Evolutionary conservation across 2,113 vertebrate species (phyloP).

Genomic region (Phylloscopus trochiloides): DNA sequence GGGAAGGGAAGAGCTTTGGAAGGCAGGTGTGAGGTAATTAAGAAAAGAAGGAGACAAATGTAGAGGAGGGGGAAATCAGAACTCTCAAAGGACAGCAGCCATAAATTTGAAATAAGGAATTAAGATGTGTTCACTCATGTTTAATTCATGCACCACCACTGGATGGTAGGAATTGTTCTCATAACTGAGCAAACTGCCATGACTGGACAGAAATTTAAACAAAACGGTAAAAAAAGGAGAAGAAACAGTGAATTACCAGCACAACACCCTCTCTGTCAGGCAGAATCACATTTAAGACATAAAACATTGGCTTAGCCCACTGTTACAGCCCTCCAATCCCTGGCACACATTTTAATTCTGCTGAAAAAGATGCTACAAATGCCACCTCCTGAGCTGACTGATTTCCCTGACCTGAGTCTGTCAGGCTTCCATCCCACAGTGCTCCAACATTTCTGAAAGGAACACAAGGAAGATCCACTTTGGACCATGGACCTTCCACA

Average conservation of each 20-base stretch:
- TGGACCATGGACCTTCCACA: neutral
- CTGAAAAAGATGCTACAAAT: neutral
- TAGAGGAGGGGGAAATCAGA: neutral
- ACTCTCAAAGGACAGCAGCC: neutral
- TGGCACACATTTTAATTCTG: neutral
- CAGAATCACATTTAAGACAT: neutral
- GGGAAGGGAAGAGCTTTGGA: neutral
- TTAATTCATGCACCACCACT: slow-evolving; percentile 7
- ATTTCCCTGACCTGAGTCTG: neutral
- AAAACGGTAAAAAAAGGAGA: neutral
- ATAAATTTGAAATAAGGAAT: slow-evolving; percentile 21
- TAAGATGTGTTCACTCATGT: slow-evolving; percentile 6
- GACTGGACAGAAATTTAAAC: neutral
- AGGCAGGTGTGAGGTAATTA: neutral
- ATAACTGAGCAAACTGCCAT: neutral
- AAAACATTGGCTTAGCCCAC: neutral
- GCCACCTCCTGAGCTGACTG: neutral
- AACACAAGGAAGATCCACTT: neutral
- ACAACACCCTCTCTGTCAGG: neutral
- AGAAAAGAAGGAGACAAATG: neutral
- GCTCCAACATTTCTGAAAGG: neutral
- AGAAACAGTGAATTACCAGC: neutral
- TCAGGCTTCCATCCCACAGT: neutral
- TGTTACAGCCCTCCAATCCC: neutral
- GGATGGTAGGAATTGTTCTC: neutral